These are phyloP conservation scores for Sciurus niger DNA, from an alignment of 2,113 vertebrate genomes.

Conservation along the genomic window DNA sequence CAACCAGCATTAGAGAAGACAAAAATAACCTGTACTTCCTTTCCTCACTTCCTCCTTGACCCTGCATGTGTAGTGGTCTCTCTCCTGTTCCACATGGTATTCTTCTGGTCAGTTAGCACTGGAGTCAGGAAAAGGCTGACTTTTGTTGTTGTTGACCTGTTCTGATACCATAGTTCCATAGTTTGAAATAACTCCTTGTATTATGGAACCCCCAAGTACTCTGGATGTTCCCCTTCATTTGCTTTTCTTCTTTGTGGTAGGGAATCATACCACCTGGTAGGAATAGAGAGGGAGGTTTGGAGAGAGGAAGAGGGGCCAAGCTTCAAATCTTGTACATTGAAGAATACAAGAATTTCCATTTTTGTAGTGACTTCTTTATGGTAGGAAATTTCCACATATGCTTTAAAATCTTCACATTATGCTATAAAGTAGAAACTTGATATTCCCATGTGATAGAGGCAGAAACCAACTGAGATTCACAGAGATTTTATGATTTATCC, in stretches of 20 bases:
- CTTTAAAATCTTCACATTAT: neutral
- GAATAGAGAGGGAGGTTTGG: neutral
- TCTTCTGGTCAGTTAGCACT: neutral
- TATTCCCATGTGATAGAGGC: neutral
- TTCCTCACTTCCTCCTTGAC: neutral
- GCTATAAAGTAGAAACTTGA: neutral
- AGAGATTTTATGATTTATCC: neutral
- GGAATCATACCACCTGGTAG: neutral
- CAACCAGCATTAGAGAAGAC: neutral
- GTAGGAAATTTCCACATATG: neutral
- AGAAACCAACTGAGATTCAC: neutral
- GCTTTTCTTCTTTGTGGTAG: neutral
- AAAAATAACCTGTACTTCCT: neutral
- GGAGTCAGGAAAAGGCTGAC: neutral
- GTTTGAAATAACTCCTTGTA: neutral
- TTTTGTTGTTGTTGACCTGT: neutral
- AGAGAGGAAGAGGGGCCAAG: neutral
- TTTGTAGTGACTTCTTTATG: neutral
- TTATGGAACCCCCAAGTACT: neutral
- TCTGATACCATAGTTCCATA: neutral
- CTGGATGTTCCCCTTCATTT: neutral
- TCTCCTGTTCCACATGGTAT: neutral
- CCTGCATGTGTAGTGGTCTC: neutral
- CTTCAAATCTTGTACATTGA: neutral
- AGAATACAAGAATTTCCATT: conserved; percentile 12